Base-by-base conservation (phyloP, 2,888 invertebrate species). In the Achlya flavicornis region DNA sequence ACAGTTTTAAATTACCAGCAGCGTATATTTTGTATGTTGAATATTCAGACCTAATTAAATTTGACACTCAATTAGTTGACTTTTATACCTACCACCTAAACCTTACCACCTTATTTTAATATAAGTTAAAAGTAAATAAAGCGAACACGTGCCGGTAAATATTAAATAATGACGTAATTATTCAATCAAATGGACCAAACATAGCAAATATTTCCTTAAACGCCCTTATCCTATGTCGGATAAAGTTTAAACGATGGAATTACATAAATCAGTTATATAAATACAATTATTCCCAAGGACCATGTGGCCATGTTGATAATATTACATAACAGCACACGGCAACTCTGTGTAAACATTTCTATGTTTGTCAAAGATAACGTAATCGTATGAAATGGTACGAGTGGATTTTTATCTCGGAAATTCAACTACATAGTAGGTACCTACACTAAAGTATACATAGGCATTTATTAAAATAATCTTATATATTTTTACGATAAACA, bases 291-390 rank as follows among this genome's bases (percentile, higher is more conserved):
- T 58, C 41, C 3, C 41, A 41, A 59, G 41, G 59, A 16, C 59
- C 59, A 59, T 59, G 59, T 19, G 59, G 16, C 58, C 16, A 58
- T n/a, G 58, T 58, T 41, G 38, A 16, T 41, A 57, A 57, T 16
- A 33, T 59, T 59, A 59, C 41, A 59, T 59, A 59, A 59, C 38
- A 7, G 46, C 46, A n/a, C 46, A 46, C 48, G 48, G 6, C 16
- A 16, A 48, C 48, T 48, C 58, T 48, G 48, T 48, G 14, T 46
- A 38, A 58, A 63, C 53, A 16, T 59, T 46, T 14, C 48, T 26
- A 57, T 62, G 61, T 65, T 61, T 63, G 61, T 53, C 41, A 46
- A n/a, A 63, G 65, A 63, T 65, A 65, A 61, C 61, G 63, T 61
- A 65, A 65, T 63, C 65, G 61, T n/a, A 38, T 26, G 57, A 41